A percentile compares a stretch with the other conserved stretches of the same genome.
Conservation (phyloP, 2,888 invertebrate species). For the Aleiodes testaceus region DNA sequence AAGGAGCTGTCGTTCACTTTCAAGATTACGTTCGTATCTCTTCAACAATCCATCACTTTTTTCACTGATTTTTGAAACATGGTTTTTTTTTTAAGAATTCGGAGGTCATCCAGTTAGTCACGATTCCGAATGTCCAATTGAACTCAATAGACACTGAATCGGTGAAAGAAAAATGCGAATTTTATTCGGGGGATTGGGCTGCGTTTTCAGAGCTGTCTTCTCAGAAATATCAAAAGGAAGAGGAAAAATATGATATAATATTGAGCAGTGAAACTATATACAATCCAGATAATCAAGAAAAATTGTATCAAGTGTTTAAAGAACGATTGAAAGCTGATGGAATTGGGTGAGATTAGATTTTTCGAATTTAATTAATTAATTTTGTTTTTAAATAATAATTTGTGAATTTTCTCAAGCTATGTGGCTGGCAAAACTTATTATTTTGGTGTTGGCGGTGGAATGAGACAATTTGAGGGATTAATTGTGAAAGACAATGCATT, state of each 20-base stretch:
- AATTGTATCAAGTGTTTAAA: constrained; percentile 82
- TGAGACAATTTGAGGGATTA: constrained; percentile 82
- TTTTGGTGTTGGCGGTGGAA: constrained; percentile 95
- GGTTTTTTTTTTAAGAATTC: constrained; percentile 79
- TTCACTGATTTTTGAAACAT: background rate
- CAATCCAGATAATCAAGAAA: constrained; percentile 85
- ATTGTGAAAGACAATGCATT: constrained; percentile 77
- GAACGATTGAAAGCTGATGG: constrained; percentile 79
- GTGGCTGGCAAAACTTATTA: constrained; percentile 94
- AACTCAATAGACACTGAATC: constrained; percentile 76
- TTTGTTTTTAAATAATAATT: constrained; percentile 31
- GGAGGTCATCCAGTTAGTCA: constrained; percentile 86
- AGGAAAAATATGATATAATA: constrained; percentile 85
- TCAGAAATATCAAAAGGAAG: constrained; percentile 63
- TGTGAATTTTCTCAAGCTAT: constrained; percentile 68
- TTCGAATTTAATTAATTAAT: constrained; percentile 37
- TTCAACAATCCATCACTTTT: background rate
- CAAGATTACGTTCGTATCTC: constrained; percentile 91
- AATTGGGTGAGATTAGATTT: constrained; percentile 73
- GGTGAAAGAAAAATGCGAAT: constrained; percentile 70
- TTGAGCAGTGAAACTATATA: constrained; percentile 96
- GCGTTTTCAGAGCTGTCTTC: constrained; percentile 74
- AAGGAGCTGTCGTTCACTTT: constrained; percentile 82
- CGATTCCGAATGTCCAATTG: constrained; percentile 85
- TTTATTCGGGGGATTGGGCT: constrained; percentile 84